These are phyloP conservation scores for Xestoiulus laeticollis DNA, from an alignment of 2,888 invertebrate species.

Conservation along the genomic window DNA sequence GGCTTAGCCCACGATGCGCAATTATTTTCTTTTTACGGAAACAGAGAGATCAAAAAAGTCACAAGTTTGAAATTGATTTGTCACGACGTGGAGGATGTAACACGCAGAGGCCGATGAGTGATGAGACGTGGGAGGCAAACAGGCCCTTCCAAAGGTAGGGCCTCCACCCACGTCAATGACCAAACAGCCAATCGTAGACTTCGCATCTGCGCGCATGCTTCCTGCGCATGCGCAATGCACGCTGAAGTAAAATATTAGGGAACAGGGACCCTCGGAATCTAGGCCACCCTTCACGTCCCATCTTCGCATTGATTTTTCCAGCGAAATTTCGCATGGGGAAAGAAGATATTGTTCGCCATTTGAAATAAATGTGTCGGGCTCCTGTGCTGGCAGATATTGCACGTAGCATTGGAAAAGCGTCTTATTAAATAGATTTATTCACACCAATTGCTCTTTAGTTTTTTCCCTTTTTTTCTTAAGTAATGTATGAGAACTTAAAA, in stretches of 20 bases:
- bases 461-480: background rate
- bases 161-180: background rate
- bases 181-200: background rate
- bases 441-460: background rate
- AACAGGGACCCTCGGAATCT: background rate
- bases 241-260: background rate
- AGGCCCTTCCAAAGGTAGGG: slow-evolving; percentile 31
- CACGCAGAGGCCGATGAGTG: slow-evolving; percentile 39
- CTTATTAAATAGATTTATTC: slow-evolving; percentile 28
- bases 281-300: background rate
- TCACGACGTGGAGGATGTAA: slow-evolving; percentile 42
- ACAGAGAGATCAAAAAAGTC: slow-evolving; percentile 47
- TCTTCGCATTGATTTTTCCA: background rate
- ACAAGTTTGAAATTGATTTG: slow-evolving; percentile 52
- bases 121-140: slow-evolving; percentile 43
- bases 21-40: slow-evolving; percentile 44
- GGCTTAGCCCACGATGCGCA: slow-evolving; percentile 41
- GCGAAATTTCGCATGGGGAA: background rate
- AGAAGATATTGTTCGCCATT: background rate
- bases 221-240: background rate
- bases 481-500: background rate
- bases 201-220: background rate
- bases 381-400: background rate
- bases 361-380: background rate
- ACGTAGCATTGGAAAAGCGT: background rate